Percentiles rank a stretch among this genome's conserved stretches.
phyloP scores from a whole-genome alignment of 2,113 vertebrate species.

The Diadophis punctatus region DNA sequence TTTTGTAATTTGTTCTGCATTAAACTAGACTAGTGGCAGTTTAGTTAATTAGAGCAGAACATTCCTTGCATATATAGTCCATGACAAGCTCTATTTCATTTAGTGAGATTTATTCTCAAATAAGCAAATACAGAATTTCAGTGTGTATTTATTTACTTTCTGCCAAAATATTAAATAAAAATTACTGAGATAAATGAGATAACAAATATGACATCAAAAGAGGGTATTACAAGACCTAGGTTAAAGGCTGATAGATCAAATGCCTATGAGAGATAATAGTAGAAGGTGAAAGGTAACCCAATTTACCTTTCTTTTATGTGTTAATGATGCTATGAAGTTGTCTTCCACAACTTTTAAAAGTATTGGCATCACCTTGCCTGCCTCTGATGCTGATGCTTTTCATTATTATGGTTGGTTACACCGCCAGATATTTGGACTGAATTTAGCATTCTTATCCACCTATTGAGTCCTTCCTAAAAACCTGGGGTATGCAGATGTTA shows the following conservation, averaged over 20 bases:
- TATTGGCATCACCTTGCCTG: constrained; percentile 37
- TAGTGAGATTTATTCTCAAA: not conserved
- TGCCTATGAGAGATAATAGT: constrained; percentile 25
- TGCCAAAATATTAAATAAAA: not conserved
- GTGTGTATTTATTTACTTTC: not conserved
- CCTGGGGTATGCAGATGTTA: not conserved
- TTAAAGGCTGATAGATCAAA: constrained; percentile 33
- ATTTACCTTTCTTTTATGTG: constrained; percentile 18
- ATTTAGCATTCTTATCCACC: not conserved
- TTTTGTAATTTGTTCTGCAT: not conserved
- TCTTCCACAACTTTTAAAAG: not conserved
- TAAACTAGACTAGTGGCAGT: not conserved
- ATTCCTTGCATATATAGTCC: not conserved
- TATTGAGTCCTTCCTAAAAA: not conserved
- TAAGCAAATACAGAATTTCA: not conserved
- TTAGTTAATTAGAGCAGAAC: not conserved
- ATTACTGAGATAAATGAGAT: not conserved
- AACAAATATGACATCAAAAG: not conserved
- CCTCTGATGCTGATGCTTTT: not conserved
- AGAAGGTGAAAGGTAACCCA: constrained; percentile 21
- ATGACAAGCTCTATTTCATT: not conserved
- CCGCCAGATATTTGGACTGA: not conserved
- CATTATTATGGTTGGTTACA: not conserved
- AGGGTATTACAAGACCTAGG: not conserved
- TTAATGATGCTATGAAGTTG: constrained; percentile 30